Conservation (phyloP, 2,888 invertebrate species). For the Pristionchus exspectatus region DNA sequence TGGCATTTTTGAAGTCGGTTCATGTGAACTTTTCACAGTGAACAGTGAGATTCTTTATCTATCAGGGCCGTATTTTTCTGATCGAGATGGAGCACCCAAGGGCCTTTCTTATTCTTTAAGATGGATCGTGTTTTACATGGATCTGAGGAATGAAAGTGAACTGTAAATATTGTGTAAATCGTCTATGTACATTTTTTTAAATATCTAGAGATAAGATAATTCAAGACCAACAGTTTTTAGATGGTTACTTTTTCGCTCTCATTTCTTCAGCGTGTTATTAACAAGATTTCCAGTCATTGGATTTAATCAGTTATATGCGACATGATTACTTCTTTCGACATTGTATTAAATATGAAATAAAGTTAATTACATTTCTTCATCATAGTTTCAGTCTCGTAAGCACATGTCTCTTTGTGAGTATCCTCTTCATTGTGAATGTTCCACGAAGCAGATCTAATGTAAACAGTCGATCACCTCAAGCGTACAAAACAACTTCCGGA, state of each 20-base stretch:
- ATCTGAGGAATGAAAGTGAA: too few species aligned
- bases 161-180: too few species aligned
- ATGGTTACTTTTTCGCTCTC: neutral
- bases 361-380: neutral
- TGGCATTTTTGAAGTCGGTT: too few species aligned
- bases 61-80: too few species aligned
- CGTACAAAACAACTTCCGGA: slow-evolving; percentile 25
- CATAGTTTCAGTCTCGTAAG: neutral
- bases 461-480: slow-evolving; percentile 16
- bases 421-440: neutral
- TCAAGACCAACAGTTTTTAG: too few species aligned
- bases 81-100: too few species aligned
- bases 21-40: too few species aligned
- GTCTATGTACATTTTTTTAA: too few species aligned
- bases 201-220: too few species aligned
- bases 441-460: neutral
- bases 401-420: neutral
- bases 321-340: neutral
- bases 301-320: neutral
- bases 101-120: too few species aligned
- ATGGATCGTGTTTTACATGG: too few species aligned
- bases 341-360: neutral
- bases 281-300: neutral
- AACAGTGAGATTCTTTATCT: too few species aligned
- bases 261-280: neutral